Base-by-base conservation (phyloP, 2,797 vertebrate species). In the Muraenolepis orangiensis region DNA sequence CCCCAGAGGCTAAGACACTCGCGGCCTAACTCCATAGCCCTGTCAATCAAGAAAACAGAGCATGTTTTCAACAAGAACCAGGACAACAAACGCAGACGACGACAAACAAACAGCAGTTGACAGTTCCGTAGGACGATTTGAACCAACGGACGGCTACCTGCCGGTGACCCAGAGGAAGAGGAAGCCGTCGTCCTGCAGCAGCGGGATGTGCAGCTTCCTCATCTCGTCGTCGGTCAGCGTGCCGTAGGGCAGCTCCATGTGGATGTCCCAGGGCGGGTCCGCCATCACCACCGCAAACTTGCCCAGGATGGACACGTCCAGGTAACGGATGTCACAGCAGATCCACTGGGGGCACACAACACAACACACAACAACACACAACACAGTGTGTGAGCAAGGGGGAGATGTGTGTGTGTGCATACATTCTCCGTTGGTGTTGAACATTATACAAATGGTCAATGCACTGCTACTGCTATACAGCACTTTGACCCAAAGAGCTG, bases 261-360 rank as follows among this genome's bases (percentile, higher is more conserved):
- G 97, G 89, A 98, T 98, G 83, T 98, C 97, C 97, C 97, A 98
- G 1, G 97, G 97, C 0, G 96, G 97, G 86, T 98, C 96, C 2
- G 97, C 97, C 96, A 98, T 98, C 86, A 98, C 97, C 80, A 98
- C 97, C 0, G 97, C 95, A 73, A 98, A 98, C 90, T 98, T 98
- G 5, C 97, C 96, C 92, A 98, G 89, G 87, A 97, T 97, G 84
- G 96, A 95, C 79, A 97, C 94, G 72, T 98, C 96, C 92, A 98
- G 87, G 90, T 91, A 97, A 40, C 96, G 96, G 76, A 98, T 98
- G 79, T 98, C 96, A 80, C 96, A 98, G 91, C 94, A 95, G 88
- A 98, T 96, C 94, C 94, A 95, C 93, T 94, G 78, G 34, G 11
- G 3, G 23, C 66, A 34, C 66, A 29, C 18, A 8, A 8, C 14